Evolutionary conservation across 2,797 vertebrate genomes (phyloP).

Genomic region (Uromys caudimaculatus): DNA sequence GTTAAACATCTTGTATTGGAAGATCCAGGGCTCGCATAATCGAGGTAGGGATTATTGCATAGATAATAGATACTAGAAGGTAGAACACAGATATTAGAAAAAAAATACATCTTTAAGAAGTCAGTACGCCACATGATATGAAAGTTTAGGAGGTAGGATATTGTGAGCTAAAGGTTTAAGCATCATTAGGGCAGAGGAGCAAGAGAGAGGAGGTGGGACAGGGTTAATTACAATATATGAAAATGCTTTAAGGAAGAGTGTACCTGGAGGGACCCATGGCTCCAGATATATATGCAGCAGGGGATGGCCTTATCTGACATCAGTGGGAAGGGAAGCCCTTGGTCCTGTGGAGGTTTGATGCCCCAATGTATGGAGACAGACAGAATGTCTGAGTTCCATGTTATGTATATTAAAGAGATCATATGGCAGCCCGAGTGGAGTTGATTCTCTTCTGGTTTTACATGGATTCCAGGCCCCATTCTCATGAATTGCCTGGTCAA

Average conservation of each 20-base stretch:
- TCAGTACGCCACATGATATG: background rate
- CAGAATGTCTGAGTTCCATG: background rate
- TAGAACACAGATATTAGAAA: background rate
- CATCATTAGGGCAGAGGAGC: background rate
- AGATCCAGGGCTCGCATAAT: background rate
- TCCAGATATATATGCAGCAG: too few relatives aligned
- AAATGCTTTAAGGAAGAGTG: background rate
- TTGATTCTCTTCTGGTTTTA: background rate
- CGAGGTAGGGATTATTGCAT: background rate
- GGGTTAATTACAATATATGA: background rate
- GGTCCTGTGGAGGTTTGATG: too few relatives aligned
- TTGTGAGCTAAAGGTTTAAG: background rate
- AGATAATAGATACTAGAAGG: background rate
- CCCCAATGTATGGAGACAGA: too few relatives aligned
- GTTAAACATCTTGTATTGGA: background rate
- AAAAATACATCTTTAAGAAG: background rate
- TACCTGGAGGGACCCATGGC: too few relatives aligned
- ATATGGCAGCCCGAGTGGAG: background rate
- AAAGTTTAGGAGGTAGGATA: background rate
- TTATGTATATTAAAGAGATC: background rate
- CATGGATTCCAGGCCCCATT: background rate
- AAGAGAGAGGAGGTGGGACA: too few relatives aligned
- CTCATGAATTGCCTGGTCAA: background rate
- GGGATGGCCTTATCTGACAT: too few relatives aligned
- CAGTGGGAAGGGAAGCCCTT: too few relatives aligned